Evolutionary conservation across 2,888 invertebrate genomes (phyloP), one percentile per base, ranked within the genome.

Genomic region (Catonia carolina): DNA sequence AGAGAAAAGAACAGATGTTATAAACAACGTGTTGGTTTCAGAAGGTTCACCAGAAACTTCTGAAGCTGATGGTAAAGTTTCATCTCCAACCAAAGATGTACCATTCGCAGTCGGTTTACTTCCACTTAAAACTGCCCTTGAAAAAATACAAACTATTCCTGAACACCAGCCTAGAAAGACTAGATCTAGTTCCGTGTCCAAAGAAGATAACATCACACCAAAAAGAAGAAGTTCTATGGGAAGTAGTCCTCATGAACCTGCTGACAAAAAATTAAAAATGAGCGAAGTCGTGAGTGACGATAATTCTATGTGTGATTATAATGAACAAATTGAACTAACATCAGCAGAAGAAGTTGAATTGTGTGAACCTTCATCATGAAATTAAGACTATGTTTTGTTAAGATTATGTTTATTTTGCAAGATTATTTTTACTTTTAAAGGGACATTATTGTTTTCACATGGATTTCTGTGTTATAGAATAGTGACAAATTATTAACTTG

Each of bases 161-260:
- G 74, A 74, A 64, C 70, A 74, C 64, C 73, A 73, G 22, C 73
- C 74, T 2, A 65, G 74, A 8, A 73, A 73, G 63, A 73, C 74
- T 0, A 66, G 74, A 17, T 73, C 73, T 0, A 72, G 71, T 8
- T 69, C 70, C 0, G 53, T 57, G 12, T 57, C 63, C 3, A 68
- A 68, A 47, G 65, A 66, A 23, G 69, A 70, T 7, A 42, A 59
- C 0, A 63, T 61, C 41, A 61, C 62, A 35, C 42, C 61, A 0
- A 69, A 67, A 37, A 59, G 67, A 7, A 66, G 65, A 56, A 49
- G 49, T 6, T 60, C 60, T 18, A 50, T 37, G n/a, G 58, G 54
- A 49, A 55, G 31, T 23, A 42, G 23, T 23, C 48, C 20, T 42
- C 53, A 55, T 8, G 60, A 58, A 15, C 23, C 35, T 7, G 18